A percentile compares a stretch with the other conserved stretches of the same genome.
Evolutionary conservation across 2,113 vertebrate species (phyloP).

Genomic region (Alethe diademata): DNA sequence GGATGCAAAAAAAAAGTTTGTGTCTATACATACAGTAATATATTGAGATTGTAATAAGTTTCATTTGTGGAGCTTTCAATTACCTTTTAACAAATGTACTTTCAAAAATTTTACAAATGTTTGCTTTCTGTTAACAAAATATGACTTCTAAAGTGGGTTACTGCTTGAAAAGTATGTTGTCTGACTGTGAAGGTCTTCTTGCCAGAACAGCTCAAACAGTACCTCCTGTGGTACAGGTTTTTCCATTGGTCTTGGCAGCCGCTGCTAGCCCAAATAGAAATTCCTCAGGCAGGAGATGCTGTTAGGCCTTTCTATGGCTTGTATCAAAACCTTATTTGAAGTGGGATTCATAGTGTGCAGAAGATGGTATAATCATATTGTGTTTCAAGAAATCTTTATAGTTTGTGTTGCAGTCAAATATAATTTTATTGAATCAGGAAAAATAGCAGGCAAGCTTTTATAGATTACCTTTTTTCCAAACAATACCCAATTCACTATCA

Average conservation of each 20-base stretch:
- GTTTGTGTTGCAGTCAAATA: neutral
- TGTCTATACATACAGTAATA: slow-evolving; percentile 3
- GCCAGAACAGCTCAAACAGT: slow-evolving; percentile 45
- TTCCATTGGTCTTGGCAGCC: neutral
- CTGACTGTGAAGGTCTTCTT: slow-evolving; percentile 33
- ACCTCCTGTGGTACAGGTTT: neutral
- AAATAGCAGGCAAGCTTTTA: neutral
- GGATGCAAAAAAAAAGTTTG: slow-evolving; percentile 77
- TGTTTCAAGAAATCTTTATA: neutral
- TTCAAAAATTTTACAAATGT: neutral
- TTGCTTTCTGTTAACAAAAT: slow-evolving; percentile 39
- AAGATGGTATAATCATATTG: neutral
- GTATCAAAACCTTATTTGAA: neutral
- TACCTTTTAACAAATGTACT: slow-evolving; percentile 29
- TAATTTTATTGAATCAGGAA: neutral
- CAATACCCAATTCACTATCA: neutral
- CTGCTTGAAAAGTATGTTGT: slow-evolving; percentile 33
- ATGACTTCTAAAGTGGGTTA: neutral
- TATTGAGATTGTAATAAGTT: slow-evolving; percentile 6
- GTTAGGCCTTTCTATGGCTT: neutral
- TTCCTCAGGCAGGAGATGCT: neutral
- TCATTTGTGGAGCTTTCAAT: slow-evolving; percentile 25
- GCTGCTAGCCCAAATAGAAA: neutral
- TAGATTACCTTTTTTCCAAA: neutral
- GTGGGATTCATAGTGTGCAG: neutral